A percentile compares a stretch with the other conserved stretches of the same genome.
Conservation (phyloP, 2,888 invertebrate genomes). For the Therioaphis trifolii region DNA sequence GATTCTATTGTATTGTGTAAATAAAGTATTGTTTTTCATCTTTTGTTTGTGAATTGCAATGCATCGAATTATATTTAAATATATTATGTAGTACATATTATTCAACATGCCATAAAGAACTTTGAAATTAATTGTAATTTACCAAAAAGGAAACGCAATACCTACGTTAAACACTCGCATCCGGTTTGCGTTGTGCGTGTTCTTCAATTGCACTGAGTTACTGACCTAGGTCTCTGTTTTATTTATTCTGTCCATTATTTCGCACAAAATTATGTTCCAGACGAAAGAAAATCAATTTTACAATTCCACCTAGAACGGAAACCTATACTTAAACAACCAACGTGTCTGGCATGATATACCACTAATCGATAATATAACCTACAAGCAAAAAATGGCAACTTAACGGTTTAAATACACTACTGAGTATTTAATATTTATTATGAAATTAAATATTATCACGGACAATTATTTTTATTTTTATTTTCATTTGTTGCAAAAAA, state of each 20-base stretch:
- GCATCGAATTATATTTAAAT: background rate
- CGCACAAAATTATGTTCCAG: background rate
- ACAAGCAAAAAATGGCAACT: background rate
- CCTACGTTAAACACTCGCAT: conserved; percentile 1
- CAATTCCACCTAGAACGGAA: too few species aligned
- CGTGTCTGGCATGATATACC: background rate
- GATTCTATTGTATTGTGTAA: background rate
- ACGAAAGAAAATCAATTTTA: background rate
- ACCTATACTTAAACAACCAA: background rate
- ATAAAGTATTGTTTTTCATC: background rate
- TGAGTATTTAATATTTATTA: background rate
- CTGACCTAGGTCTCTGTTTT: conserved; percentile 56
- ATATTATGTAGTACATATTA: conserved; percentile 10
- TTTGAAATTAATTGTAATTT: conserved; percentile 7
- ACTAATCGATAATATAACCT: background rate
- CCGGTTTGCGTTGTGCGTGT: conserved; percentile 19
- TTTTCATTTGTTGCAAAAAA: too few species aligned
- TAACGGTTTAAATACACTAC: background rate
- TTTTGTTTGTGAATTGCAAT: background rate
- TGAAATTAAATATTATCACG: too few species aligned
- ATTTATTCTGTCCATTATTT: conserved; percentile 24
- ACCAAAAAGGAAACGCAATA: conserved; percentile 10
- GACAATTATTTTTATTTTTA: too few species aligned
- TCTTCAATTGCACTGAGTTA: background rate
- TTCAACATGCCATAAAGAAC: background rate